phyloP scores from a whole-genome alignment of 2,113 vertebrate genomes.

The Aphelocoma coerulescens region DNA sequence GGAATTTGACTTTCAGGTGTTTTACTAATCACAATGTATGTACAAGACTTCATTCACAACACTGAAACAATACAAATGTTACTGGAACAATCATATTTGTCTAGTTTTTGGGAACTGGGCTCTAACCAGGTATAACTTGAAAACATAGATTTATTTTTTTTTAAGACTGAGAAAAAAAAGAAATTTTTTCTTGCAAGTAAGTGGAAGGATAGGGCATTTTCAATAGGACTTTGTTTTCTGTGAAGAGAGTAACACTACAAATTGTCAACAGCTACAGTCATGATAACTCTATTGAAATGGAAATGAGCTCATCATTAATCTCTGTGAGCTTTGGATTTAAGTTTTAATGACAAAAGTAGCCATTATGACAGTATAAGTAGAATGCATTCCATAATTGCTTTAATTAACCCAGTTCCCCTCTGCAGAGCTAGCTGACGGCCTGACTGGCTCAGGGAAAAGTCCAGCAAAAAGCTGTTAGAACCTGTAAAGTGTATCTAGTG shows the following conservation, averaged over 20 bases:
- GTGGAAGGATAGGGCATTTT: neutral
- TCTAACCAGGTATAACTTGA: neutral
- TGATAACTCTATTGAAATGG: neutral
- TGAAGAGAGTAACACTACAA: neutral
- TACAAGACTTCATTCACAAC: neutral
- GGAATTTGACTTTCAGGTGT: neutral
- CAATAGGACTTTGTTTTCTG: neutral
- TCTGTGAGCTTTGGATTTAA: neutral
- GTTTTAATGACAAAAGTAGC: neutral
- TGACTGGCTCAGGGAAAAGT: neutral
- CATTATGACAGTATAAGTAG: neutral
- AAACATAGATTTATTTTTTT: neutral
- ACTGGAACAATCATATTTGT: neutral
- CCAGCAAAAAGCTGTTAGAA: neutral
- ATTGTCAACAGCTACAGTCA: neutral
- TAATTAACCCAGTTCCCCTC: neutral
- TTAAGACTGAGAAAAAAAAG: neutral
- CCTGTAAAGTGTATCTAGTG: neutral
- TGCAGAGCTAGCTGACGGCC: neutral
- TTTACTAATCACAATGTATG: neutral
- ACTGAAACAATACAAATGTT: neutral
- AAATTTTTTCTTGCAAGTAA: neutral
- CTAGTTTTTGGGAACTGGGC: neutral
- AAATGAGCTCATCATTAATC: slow-evolving; percentile 17
- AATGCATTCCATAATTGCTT: neutral